Evolutionary conservation across 2,888 invertebrate genomes (phyloP), one percentile per base, ranked within the genome.

Genomic region (Muschampia plurimacula): DNA sequence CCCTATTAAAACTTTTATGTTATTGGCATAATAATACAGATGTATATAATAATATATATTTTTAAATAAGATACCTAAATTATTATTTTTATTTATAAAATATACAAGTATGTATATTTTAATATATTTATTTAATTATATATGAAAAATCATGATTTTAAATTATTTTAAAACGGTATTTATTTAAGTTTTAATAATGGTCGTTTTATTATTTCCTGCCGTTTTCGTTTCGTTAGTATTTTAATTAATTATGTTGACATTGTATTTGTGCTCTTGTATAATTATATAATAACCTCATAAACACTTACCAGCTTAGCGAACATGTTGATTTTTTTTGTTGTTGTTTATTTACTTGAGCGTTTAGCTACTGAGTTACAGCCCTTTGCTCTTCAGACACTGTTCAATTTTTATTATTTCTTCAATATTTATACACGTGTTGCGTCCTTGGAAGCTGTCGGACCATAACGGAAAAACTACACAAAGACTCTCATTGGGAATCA

Each of bases 251-350:
- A 13, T n/a, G 49, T 64, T n/a, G n/a, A 8, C n/a, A 36, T 0
- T 57, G 1, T 36, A 13, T 44, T 10, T 9, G 1, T 46, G n/a
- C 49, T 49, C 5, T 49, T 49, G 49, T n/a, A 49, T n/a, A 49
- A 49, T 32, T 15, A 66, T 39, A 13, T 32, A 59, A 32, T 12
- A 59, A 9, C 73, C 59, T 70, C 63, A 73, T 69, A 22, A 74
- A 57, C 71, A 86, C 93, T 93, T 76, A 93, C 93, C 90, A 93
- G 78, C 80, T 93, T 94, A 15, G 86, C 87, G 74, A 93, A 83
- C 93, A 94, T 94, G 76, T 81, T 86, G 52, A 49, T 69, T 68
- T 72, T 63, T 49, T 44, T 64, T 32, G 32, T 2, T 32, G 2
- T 32, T 32, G 4, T 2, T 32, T 32, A 4, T 13, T 63, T 36